Percentiles rank a stretch among this genome's conserved stretches.
Conservation (phyloP, 2,113 vertebrate species). For the Clinocottus analis region DNA sequence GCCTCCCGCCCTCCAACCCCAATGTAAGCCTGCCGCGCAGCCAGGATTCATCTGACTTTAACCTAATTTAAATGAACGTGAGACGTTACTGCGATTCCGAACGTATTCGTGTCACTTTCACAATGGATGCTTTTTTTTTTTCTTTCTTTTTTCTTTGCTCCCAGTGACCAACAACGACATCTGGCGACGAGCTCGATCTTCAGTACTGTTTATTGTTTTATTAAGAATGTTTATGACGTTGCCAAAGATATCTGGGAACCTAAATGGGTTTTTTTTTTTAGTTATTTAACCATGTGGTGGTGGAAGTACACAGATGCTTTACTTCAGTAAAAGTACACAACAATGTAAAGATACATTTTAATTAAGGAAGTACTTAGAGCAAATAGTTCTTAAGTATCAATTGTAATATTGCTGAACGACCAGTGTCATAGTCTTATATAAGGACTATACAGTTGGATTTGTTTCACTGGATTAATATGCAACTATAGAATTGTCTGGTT, state of each 20-base stretch:
- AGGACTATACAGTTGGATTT: neutral
- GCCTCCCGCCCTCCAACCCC: constrained; percentile 40
- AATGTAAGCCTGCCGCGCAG: constrained; percentile 40
- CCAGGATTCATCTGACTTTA: constrained; percentile 23
- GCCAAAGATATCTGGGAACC: neutral
- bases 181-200: constrained; percentile 56
- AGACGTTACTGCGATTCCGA: neutral
- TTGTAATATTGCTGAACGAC: too few relatives aligned
- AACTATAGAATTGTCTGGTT: too few relatives aligned
- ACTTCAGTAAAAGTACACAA: neutral
- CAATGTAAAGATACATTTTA: neutral
- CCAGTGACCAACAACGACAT: constrained; percentile 65
- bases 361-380: neutral
- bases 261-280: too few relatives aligned
- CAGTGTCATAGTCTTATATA: neutral
- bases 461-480: too few relatives aligned
- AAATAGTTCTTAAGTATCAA: too few relatives aligned
- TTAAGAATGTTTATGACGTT: neutral
- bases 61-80: constrained; percentile 24
- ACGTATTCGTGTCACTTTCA: constrained; percentile 51
- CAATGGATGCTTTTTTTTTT: constrained; percentile 25
- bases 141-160: neutral
- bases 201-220: neutral
- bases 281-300: neutral
- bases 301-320: neutral